These are phyloP conservation scores for Holacanthella duospinosa DNA, from an alignment of 2,888 invertebrate species.

Conservation along the genomic window DNA sequence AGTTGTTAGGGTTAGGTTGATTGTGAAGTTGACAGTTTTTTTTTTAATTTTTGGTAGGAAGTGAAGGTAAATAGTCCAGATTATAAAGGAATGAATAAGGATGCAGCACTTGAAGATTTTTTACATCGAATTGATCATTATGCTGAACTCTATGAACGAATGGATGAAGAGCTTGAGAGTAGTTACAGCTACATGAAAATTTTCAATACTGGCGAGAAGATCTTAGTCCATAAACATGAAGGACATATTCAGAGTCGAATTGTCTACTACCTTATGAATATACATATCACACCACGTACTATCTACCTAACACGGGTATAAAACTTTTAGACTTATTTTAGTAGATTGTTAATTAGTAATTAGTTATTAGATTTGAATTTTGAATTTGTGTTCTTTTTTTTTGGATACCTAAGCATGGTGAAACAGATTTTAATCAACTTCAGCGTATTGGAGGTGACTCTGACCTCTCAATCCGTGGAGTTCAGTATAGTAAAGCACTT, in stretches of 20 bases:
- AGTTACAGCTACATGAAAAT: constrained; percentile 92
- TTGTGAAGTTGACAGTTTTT: neutral
- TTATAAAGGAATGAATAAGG: constrained; percentile 88
- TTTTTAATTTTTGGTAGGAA: no score
- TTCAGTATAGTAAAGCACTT: no score
- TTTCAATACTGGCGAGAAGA: constrained; percentile 75
- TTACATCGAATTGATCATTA: constrained; percentile 90
- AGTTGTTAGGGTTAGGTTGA: neutral
- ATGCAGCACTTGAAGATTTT: constrained; percentile 74
- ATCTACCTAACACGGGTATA: constrained; percentile 92
- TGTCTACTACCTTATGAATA: constrained; percentile 99
- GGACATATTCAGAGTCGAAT: constrained; percentile 95
- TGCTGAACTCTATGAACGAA: constrained; percentile 77
- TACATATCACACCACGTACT: constrained; percentile 92
- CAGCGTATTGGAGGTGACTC: constrained; percentile 96
- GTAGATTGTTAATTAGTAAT: no score
- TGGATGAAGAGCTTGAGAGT: constrained; percentile 76
- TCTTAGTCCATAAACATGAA: constrained; percentile 84
- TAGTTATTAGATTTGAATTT: neutral
- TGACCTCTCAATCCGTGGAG: constrained; percentile 59
- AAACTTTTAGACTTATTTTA: no score
- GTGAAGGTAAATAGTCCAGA: constrained; percentile 98
- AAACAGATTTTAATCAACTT: constrained; percentile 82
- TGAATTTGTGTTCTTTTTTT: neutral
- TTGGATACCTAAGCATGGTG: constrained; percentile 65